phyloP scores from a whole-genome alignment of 1,140 invertebrate species.

The Lethrus apterus region DNA sequence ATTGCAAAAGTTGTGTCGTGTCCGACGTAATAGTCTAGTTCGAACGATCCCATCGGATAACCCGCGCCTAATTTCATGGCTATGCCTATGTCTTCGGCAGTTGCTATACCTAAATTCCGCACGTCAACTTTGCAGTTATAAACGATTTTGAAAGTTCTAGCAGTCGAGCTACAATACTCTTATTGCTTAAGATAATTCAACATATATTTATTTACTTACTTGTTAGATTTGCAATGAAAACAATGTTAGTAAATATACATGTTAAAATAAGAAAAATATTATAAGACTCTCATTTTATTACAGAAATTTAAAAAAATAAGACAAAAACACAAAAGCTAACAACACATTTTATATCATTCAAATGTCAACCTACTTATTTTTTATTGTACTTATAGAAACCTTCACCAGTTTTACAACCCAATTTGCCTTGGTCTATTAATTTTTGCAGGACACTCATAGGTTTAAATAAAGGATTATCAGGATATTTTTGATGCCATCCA shows the following conservation, averaged over 20 bases:
- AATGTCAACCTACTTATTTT: too few species aligned
- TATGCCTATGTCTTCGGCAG: slow-evolving; percentile 63
- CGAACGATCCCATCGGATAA: slow-evolving; percentile 79
- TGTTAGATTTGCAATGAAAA: too few species aligned
- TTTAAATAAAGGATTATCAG: slow-evolving; percentile 65
- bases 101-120: slow-evolving; percentile 58
- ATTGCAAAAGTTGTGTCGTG: slow-evolving; percentile 59
- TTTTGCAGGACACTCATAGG: slow-evolving; percentile 58
- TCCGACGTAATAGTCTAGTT: slow-evolving; percentile 70
- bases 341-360: too few species aligned
- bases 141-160: too few species aligned
- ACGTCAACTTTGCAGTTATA: too few species aligned
- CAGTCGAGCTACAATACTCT: too few species aligned
- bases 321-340: neutral
- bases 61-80: slow-evolving; percentile 79
- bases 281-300: neutral
- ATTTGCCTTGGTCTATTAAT: slow-evolving; percentile 68
- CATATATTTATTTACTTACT: too few species aligned
- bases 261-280: neutral
- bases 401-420: slow-evolving; percentile 74
- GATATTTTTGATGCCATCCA: slow-evolving; percentile 69
- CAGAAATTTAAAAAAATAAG: neutral
- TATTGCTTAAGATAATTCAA: too few species aligned
- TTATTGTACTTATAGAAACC: slow-evolving; percentile 76
- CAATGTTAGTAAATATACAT: neutral